Conservation (phyloP, 2,888 invertebrate species). For the Tipula confusa region DNA sequence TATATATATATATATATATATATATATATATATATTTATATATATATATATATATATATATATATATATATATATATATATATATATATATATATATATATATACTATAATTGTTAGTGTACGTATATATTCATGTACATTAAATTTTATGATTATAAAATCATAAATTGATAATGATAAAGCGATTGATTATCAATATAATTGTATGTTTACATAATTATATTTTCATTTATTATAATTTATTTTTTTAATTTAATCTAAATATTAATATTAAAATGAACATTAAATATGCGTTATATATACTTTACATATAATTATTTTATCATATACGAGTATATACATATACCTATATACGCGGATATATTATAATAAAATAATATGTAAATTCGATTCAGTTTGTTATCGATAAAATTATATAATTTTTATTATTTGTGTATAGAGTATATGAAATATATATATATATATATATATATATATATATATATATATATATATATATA, state of each 20-base stretch:
- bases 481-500: too few species aligned
- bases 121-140: not conserved
- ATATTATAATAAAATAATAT: not conserved
- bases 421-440: not conserved
- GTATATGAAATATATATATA: too few species aligned
- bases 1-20: too few species aligned
- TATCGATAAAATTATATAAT: conserved; percentile 25
- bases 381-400: not conserved
- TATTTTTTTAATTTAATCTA: not conserved
- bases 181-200: conserved; percentile 25
- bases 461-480: too few species aligned
- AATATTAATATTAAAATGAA: conserved; percentile 14
- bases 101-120: not conserved
- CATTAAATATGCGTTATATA: conserved; percentile 25
- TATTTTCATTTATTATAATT: conserved; percentile 20
- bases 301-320: conserved; percentile 16
- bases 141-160: conserved; percentile 20
- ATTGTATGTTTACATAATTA: conserved; percentile 25
- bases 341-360: not conserved
- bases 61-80: too few species aligned
- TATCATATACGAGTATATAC: not conserved
- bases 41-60: too few species aligned
- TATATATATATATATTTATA: too few species aligned
- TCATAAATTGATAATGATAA: conserved; percentile 25
- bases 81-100: too few species aligned